A percentile compares a stretch with the other conserved stretches of the same genome.
These are phyloP conservation scores for Crossocerus cetratus DNA, from an alignment of 2,888 invertebrate genomes.

Conservation along the genomic window DNA sequence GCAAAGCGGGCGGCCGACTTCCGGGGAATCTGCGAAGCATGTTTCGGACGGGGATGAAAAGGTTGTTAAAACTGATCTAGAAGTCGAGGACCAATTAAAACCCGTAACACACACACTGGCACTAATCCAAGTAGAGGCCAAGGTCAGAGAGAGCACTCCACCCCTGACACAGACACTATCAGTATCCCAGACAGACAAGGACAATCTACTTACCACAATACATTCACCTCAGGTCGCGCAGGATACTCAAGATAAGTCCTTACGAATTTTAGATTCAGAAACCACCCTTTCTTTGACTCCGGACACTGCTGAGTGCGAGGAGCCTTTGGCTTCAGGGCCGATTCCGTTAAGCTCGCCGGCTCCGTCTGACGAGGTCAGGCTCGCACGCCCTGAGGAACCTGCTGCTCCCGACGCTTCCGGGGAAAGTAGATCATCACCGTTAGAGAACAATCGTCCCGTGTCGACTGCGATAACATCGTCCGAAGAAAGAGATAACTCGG, in stretches of 20 bases:
- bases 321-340: constrained; percentile 27
- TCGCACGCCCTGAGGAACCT: too few relatives aligned
- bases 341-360: constrained; percentile 10
- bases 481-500: constrained; percentile 20
- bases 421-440: too few relatives aligned
- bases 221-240: constrained; percentile 23
- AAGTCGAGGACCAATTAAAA: constrained; percentile 27
- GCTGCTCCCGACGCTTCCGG: too few relatives aligned
- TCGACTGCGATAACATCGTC: too few relatives aligned
- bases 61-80: constrained; percentile 53
- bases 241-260: constrained; percentile 47
- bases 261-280: constrained; percentile 57
- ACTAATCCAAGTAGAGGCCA: constrained; percentile 39
- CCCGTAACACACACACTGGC: constrained; percentile 37
- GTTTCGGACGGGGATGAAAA: constrained; percentile 44
- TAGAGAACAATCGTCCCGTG: too few relatives aligned
- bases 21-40: constrained; percentile 18
- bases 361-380: constrained; percentile 21
- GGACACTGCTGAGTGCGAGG: constrained; percentile 22
- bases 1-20: not conserved
- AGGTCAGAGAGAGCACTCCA: constrained; percentile 25
- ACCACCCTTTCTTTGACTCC: constrained; percentile 45
- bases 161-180: constrained; percentile 36
- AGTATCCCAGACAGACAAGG: constrained; percentile 44
- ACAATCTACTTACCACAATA: constrained; percentile 26